Percentiles rank a stretch among this genome's conserved stretches.
Conservation (phyloP, 2,797 vertebrate genomes). For the Lutjanus campechanus region DNA sequence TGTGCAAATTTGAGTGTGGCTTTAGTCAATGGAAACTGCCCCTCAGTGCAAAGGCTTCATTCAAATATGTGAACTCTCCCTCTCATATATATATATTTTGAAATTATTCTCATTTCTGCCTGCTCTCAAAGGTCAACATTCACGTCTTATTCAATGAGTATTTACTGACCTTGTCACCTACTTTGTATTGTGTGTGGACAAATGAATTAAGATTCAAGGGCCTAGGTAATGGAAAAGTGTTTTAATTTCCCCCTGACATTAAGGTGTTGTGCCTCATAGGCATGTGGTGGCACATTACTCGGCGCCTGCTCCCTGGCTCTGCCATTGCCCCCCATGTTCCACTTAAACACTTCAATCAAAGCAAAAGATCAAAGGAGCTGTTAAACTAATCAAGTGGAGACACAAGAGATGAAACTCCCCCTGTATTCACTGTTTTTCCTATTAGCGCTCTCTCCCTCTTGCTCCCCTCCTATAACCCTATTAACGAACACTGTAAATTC, state of each 20-base stretch:
- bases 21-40: slow-evolving; percentile 37
- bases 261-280: slow-evolving; percentile 96
- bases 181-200: slow-evolving; percentile 88
- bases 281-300: slow-evolving; percentile 92
- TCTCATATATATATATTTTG: slow-evolving; percentile 64
- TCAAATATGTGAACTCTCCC: slow-evolving; percentile 53
- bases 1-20: slow-evolving; percentile 19
- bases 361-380: slow-evolving; percentile 97
- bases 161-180: slow-evolving; percentile 88
- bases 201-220: slow-evolving; percentile 96
- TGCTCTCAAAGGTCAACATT: slow-evolving; percentile 86
- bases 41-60: slow-evolving; percentile 39
- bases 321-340: slow-evolving; percentile 93
- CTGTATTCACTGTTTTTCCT: slow-evolving; percentile 85
- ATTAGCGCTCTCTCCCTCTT: slow-evolving; percentile 64
- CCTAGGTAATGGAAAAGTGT: slow-evolving; percentile 94
- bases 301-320: slow-evolving; percentile 88
- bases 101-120: slow-evolving; percentile 75
- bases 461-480: slow-evolving; percentile 83
- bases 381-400: slow-evolving; percentile 98
- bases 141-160: slow-evolving; percentile 85
- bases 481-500: slow-evolving; percentile 83
- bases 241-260: slow-evolving; percentile 99
- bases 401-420: slow-evolving; percentile 85
- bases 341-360: slow-evolving; percentile 97